A percentile compares a stretch with the other conserved stretches of the same genome.
These are phyloP conservation scores for Oreochromis niloticus DNA, from an alignment of 2,113 vertebrate species.

Conservation along the genomic window DNA sequence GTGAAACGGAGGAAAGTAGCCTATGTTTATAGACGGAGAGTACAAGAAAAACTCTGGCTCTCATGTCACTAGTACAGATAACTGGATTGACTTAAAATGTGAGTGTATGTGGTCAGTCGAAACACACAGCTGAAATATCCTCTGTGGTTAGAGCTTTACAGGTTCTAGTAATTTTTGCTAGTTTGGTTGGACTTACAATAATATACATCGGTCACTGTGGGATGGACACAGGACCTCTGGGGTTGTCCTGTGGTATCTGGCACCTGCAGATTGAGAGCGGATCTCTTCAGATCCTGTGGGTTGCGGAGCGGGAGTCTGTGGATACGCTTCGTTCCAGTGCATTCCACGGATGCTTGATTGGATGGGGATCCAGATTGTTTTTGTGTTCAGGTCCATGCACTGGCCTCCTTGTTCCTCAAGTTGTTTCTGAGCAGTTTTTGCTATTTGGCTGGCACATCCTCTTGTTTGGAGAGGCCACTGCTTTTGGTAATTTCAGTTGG, in stretches of 20 bases:
- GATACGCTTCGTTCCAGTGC: not conserved
- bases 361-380: not conserved
- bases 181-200: not conserved
- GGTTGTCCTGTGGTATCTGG: not conserved
- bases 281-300: not conserved
- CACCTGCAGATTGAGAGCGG: not conserved
- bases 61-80: not conserved
- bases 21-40: rapidly evolving
- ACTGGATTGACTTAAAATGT: not conserved
- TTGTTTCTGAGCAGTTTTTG: not conserved
- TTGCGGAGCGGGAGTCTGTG: not conserved
- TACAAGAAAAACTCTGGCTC: not conserved
- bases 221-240: not conserved
- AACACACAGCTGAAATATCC: not conserved
- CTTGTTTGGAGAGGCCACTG: not conserved
- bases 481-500: not conserved
- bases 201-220: not conserved
- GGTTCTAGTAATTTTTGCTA: not conserved
- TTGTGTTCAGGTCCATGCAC: not conserved
- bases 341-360: not conserved
- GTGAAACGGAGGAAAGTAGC: not conserved
- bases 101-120: not conserved
- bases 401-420: not conserved
- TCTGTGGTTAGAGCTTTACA: not conserved
- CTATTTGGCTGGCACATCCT: not conserved